Conservation (phyloP, 2,888 invertebrate genomes). For the Allophyes oxyacanthae region DNA sequence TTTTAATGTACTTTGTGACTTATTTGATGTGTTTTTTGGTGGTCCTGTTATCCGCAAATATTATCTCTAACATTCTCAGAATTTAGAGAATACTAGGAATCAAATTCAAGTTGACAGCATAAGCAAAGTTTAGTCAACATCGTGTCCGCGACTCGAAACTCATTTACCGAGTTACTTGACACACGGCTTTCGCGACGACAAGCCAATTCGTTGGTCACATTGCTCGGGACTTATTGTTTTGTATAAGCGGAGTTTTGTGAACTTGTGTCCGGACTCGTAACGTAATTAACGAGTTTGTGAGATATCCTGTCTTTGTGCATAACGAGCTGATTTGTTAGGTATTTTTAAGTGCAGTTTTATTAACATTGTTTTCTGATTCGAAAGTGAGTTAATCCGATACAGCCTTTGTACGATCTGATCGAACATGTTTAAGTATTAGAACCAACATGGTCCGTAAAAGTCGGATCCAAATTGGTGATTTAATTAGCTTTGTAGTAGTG, state of each 20-base stretch:
- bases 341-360: not conserved
- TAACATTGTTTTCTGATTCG: not conserved
- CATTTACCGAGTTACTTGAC: conserved; percentile 46
- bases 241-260: conserved; percentile 43
- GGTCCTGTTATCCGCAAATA: too few relatives aligned
- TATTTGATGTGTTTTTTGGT: too few relatives aligned
- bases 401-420: not conserved
- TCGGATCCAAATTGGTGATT: conserved; percentile 20
- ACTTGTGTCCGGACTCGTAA: conserved; percentile 25
- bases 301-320: conserved; percentile 23
- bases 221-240: conserved; percentile 23
- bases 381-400: not conserved
- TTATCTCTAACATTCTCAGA: too few relatives aligned
- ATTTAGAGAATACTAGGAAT: conserved; percentile 28
- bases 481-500: conserved; percentile 31
- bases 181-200: conserved; percentile 19
- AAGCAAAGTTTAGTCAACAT: conserved; percentile 58
- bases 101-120: conserved; percentile 40
- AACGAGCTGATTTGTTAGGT: conserved; percentile 5
- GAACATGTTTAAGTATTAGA: conserved; percentile 2
- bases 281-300: conserved; percentile 30
- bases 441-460: conserved; percentile 11
- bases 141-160: conserved; percentile 48
- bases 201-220: conserved; percentile 28
- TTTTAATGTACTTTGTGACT: too few relatives aligned